These are phyloP conservation scores for Larimichthys polyactis DNA, from an alignment of 2,113 vertebrate genomes.

Conservation along the genomic window DNA sequence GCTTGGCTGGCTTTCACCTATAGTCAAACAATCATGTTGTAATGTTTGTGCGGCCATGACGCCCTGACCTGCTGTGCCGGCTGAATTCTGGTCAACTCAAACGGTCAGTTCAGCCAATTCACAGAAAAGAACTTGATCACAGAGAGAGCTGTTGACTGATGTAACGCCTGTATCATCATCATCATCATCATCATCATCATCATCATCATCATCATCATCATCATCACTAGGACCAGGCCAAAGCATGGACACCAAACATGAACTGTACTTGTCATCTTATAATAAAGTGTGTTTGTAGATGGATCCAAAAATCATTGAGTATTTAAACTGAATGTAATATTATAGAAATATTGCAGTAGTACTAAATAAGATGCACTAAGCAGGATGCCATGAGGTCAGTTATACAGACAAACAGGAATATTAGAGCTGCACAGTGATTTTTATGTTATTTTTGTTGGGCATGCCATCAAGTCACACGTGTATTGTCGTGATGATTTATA, in stretches of 20 bases:
- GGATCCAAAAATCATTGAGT: neutral
- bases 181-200: neutral
- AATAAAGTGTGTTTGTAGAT: neutral
- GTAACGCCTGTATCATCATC: neutral
- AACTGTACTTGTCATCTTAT: neutral
- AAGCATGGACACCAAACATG: constrained; percentile 15
- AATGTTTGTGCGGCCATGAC: constrained; percentile 38
- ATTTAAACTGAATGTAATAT: neutral
- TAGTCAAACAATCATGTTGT: constrained; percentile 25
- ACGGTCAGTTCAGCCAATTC: neutral
- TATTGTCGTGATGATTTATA: neutral
- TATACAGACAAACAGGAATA: neutral
- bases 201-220: neutral
- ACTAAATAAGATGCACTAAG: neutral
- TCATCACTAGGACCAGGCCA: constrained; percentile 20
- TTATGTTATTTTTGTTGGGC: neutral
- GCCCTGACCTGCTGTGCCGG: constrained; percentile 10
- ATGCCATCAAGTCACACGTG: neutral
- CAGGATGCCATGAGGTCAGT: too few relatives aligned
- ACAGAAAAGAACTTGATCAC: too few relatives aligned
- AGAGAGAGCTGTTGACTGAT: too few relatives aligned
- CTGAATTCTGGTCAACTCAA: neutral
- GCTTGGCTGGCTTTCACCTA: neutral
- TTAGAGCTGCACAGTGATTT: neutral
- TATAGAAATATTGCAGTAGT: neutral